Evolutionary conservation across 2,113 vertebrate genomes (phyloP).

Genomic region (Paradisaea rubra): DNA sequence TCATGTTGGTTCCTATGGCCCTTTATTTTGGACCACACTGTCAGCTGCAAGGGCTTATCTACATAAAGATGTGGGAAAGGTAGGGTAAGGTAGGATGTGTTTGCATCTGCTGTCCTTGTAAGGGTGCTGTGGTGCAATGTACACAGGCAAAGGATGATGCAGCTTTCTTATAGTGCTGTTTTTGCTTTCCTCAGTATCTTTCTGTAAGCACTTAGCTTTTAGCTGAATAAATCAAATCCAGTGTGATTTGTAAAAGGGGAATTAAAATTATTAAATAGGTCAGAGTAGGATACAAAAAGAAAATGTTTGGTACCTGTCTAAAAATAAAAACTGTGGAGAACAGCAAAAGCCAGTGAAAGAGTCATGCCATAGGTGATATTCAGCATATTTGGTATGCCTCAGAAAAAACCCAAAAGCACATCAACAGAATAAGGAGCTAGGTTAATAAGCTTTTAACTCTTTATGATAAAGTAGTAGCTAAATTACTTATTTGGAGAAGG

Average conservation of each 20-base stretch:
- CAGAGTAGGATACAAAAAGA: neutral
- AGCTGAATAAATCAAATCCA: neutral
- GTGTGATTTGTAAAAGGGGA: neutral
- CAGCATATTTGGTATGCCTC: slow-evolving; percentile 67
- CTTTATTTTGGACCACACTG: neutral
- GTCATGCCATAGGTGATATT: slow-evolving; percentile 69
- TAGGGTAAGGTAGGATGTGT: neutral
- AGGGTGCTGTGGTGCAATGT: neutral
- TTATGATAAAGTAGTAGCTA: neutral
- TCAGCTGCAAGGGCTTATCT: neutral
- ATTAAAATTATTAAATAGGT: neutral
- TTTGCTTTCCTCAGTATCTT: neutral
- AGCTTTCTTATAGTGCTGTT: neutral
- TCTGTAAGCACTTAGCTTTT: neutral
- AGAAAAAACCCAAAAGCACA: neutral
- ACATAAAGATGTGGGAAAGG: neutral
- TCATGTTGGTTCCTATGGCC: neutral
- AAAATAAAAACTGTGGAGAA: slow-evolving; percentile 56
- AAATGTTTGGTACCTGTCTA: slow-evolving; percentile 57
- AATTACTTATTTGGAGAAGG: neutral
- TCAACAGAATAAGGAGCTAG: neutral
- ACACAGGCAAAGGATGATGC: neutral
- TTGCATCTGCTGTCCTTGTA: neutral
- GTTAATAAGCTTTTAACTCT: neutral
- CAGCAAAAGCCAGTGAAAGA: slow-evolving; percentile 57